Evolutionary conservation across 2,797 vertebrate genomes (phyloP), one percentile per base, ranked within the genome.

Genomic region (Ambastaia sidthimunki): DNA sequence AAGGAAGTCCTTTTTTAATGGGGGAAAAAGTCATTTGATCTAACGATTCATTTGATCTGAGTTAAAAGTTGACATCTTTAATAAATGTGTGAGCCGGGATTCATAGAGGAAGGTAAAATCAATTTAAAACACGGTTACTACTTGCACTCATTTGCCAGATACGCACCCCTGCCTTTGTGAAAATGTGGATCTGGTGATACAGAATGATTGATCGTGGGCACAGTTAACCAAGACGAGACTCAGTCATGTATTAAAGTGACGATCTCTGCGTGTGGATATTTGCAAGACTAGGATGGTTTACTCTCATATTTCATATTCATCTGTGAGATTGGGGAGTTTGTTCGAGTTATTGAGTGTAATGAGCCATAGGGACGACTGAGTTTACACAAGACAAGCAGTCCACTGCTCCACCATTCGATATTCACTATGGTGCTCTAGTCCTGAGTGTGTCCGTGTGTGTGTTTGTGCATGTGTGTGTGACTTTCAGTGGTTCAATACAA

Each of bases 311-410:
- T 79, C 69, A 78, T 54, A 74, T 82, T 78, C 76, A 74, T 62
- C 69, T 68, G 60, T 63, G 76, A 74, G 81, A 74, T 52, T 4
- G 50, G 44, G 54, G 55, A 74, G 59, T 62, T 80, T 82, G 66
- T 71, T 78, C 59, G 71, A 79, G 81, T 80, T 83, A 80, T 80
- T 83, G 76, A 67, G 74, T 31, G 60, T 83, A 79, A 83, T 76
- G 71, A 80, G 48, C 78, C 76, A 65, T 73, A 70, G 62, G 70
- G 78, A 34, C 34, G 6, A 74, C 69, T 18, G 16, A 52, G 75
- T 78, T 81, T 81, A 76, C 80, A 78, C 81, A 78, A 73, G 60
- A 76, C 76, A 73, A 67, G 78, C 60, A 73, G 70, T 47, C 23
- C 31, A 82, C 65, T 70, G 47, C 34, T n/a, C 50, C 65, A 71